phyloP scores from a whole-genome alignment of 2,797 vertebrate genomes.

The Cirrhinus mrigala region DNA sequence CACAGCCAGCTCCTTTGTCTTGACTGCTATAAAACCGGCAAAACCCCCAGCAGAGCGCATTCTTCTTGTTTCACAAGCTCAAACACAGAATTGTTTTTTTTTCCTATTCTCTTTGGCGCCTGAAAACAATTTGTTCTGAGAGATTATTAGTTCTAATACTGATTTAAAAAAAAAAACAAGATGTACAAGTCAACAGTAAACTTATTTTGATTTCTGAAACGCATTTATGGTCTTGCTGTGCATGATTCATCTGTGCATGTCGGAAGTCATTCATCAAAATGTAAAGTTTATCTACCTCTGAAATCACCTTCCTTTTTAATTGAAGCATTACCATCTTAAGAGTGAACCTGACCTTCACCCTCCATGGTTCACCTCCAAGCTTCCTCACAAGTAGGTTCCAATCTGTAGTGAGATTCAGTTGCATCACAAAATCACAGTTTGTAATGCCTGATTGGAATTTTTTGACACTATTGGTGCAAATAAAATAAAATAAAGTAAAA shows the following conservation, averaged over 20 bases:
- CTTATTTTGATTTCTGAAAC: background rate
- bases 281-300: background rate
- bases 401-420: background rate
- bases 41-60: background rate
- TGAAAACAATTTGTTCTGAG: background rate
- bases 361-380: background rate
- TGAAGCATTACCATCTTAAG: background rate
- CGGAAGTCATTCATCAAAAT: conserved; percentile 1
- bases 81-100: background rate
- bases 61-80: conserved; percentile 6
- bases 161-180: background rate
- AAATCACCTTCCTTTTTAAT: background rate
- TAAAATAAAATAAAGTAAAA: no score
- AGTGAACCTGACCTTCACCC: background rate
- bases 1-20: conserved; percentile 20
- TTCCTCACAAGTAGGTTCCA: background rate
- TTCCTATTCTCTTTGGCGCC: background rate
- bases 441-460: background rate
- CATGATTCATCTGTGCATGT: background rate
- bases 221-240: background rate
- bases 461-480: background rate
- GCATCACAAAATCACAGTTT: background rate
- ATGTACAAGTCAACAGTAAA: background rate
- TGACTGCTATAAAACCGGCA: conserved; percentile 30
- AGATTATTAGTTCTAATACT: background rate